Conservation (phyloP, 2,797 vertebrate species). For the Gymnodraco acuticeps region DNA sequence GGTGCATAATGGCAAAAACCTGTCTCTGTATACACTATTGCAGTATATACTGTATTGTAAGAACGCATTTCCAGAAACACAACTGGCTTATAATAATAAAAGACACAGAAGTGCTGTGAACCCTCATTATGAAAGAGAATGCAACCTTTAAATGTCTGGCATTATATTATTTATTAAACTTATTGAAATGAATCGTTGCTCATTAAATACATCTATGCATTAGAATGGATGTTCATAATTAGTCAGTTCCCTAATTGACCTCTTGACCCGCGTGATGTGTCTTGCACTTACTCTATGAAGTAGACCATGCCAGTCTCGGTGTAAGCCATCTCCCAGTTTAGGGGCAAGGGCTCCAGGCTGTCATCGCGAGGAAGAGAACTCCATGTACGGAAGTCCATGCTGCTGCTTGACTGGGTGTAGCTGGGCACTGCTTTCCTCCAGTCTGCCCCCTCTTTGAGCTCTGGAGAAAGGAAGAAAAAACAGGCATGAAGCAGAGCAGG, state of each 20-base stretch:
- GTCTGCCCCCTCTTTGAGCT: slow-evolving; percentile 83
- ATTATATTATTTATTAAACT: not conserved
- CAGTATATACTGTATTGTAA: no score
- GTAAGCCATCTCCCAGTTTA: slow-evolving; percentile 99
- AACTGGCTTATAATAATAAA: not conserved
- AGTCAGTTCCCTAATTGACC: not conserved
- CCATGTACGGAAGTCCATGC: slow-evolving; percentile 95
- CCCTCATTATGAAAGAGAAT: not conserved
- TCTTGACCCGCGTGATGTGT: not conserved
- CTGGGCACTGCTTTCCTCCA: slow-evolving; percentile 84
- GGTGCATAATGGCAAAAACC: no score
- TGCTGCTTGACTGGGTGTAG: slow-evolving; percentile 94
- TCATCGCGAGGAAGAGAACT: slow-evolving; percentile 92
- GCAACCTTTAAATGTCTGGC: not conserved
- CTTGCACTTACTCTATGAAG: slow-evolving; percentile 96
- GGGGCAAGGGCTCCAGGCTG: slow-evolving; percentile 93
- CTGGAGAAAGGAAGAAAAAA: slow-evolving; percentile 55
- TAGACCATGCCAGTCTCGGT: slow-evolving; percentile 98
- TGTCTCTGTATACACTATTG: no score
- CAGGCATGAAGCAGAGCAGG: slow-evolving; percentile 22
- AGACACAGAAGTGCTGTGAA: not conserved
- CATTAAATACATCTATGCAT: not conserved
- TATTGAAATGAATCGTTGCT: not conserved
- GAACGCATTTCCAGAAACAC: no score
- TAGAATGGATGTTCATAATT: not conserved